Evolutionary conservation across 2,888 invertebrate genomes (phyloP).

Genomic region (Trichacis sp.): DNA sequence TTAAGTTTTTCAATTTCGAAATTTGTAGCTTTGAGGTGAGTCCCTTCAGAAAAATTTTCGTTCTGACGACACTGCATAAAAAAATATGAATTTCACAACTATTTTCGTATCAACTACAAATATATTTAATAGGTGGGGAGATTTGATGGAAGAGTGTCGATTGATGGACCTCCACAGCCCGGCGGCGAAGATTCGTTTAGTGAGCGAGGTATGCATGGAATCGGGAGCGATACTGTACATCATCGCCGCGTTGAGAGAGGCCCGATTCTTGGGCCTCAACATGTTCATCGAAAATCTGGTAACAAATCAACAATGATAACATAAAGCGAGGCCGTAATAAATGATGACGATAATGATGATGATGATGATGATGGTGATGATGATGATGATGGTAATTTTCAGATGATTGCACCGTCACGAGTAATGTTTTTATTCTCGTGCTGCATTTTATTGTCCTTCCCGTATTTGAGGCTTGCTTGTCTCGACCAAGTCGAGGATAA

Average conservation of each 20-base stretch:
- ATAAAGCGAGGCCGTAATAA: too few species aligned
- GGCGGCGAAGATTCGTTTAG: constrained; percentile 78
- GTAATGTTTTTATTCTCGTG: constrained; percentile 96
- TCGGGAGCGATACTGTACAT: constrained; percentile 88
- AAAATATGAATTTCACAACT: too few species aligned
- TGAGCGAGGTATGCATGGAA: constrained; percentile 83
- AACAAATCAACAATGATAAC: too few species aligned
- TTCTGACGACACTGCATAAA: too few species aligned
- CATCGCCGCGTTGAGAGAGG: constrained; percentile 86
- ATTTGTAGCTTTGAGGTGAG: too few species aligned
- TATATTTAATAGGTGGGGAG: constrained; percentile 81
- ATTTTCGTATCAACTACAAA: too few species aligned
- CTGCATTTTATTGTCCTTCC: constrained; percentile 86
- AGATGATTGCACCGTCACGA: constrained; percentile 90
- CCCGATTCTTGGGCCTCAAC: constrained; percentile 89
- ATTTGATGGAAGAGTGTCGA: constrained; percentile 78
- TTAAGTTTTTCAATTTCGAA: too few species aligned
- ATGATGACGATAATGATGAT: too few species aligned
- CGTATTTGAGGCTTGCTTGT: constrained; percentile 87
- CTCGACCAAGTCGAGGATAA: constrained; percentile 90
- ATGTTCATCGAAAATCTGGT: constrained; percentile 97
- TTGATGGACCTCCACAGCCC: constrained; percentile 75
- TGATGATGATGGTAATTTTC: too few species aligned
- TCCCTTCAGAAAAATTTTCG: too few species aligned
- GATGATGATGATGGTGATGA: too few species aligned